Percentiles rank a stretch among this genome's conserved stretches.
Evolutionary conservation across 2,113 vertebrate species (phyloP).

Genomic region (Aspidoscelis tigris): DNA sequence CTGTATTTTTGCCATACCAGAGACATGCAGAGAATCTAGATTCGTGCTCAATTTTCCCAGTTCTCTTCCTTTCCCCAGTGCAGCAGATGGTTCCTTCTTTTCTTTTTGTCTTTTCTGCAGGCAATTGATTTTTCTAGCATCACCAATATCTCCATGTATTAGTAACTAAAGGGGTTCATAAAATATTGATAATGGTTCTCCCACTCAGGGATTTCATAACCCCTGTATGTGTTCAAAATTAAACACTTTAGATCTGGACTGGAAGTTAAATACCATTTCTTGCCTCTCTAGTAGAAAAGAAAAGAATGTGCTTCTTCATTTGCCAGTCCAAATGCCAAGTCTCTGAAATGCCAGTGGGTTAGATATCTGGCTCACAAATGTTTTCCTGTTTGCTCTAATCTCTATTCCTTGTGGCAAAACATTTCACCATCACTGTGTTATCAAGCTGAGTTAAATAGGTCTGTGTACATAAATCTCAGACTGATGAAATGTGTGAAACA

Average conservation of each 20-base stretch:
- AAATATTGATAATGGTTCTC: conserved; percentile 65
- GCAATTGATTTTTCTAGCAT: conserved; percentile 44
- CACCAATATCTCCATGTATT: conserved; percentile 63
- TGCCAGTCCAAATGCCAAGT: conserved; percentile 62
- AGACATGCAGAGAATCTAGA: neutral
- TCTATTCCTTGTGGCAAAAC: conserved; percentile 68
- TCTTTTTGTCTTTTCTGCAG: neutral
- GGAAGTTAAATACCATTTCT: conserved; percentile 39
- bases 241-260: conserved; percentile 50
- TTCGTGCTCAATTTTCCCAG: conserved; percentile 14
- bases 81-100: conserved; percentile 8
- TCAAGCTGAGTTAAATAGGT: conserved; percentile 51
- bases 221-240: conserved; percentile 62
- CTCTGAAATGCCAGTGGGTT: conserved; percentile 41
- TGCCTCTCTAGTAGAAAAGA: conserved; percentile 45
- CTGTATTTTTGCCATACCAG: neutral
- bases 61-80: conserved; percentile 24
- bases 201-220: conserved; percentile 43
- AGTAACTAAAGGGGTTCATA: conserved; percentile 64
- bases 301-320: conserved; percentile 46
- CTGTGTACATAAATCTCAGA: conserved; percentile 56
- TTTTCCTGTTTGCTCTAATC: conserved; percentile 53
- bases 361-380: conserved; percentile 42
- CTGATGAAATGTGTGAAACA: conserved; percentile 60
- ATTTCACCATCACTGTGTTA: conserved; percentile 47